Conservation (phyloP, 2,888 invertebrate species). For the Orchesellides sinensis region DNA sequence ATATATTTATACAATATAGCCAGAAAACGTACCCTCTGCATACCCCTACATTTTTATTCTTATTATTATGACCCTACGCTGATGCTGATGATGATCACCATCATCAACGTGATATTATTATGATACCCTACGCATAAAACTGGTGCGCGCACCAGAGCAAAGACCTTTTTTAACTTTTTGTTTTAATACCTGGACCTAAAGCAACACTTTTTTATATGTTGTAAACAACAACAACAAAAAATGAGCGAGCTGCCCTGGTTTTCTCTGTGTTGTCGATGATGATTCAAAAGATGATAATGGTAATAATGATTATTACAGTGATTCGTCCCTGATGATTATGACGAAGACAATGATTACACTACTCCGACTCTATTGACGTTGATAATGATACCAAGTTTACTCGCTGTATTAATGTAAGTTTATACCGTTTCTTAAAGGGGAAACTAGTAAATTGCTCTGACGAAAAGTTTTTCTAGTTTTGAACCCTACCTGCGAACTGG, state of each 20-base stretch:
- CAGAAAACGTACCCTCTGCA: constrained; percentile 9
- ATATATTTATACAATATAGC: neutral
- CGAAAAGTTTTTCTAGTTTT: constrained; percentile 37
- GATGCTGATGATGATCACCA: constrained; percentile 41
- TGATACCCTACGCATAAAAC: neutral
- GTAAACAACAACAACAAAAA: too few species aligned
- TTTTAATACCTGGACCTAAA: constrained; percentile 31
- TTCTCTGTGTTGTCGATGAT: constrained; percentile 41
- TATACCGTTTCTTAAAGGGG: neutral
- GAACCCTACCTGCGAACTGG: neutral
- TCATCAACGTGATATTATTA: constrained; percentile 34
- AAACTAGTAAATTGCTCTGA: constrained; percentile 3
- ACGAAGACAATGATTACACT: constrained; percentile 16
- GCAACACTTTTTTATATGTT: neutral
- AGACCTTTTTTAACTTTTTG: constrained; percentile 54
- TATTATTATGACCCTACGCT: constrained; percentile 56
- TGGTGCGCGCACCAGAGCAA: constrained; percentile 30
- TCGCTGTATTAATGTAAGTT: neutral
- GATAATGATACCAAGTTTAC: constrained; percentile 28
- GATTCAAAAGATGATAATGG: constrained; percentile 59
- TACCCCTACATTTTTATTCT: constrained; percentile 31
- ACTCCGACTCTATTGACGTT: constrained; percentile 3
- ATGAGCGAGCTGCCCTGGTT: constrained; percentile 45
- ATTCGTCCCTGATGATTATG: constrained; percentile 58
- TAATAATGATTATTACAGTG: constrained; percentile 63